phyloP scores from a whole-genome alignment of 2,888 invertebrate species.

The Drosophila robusta region DNA sequence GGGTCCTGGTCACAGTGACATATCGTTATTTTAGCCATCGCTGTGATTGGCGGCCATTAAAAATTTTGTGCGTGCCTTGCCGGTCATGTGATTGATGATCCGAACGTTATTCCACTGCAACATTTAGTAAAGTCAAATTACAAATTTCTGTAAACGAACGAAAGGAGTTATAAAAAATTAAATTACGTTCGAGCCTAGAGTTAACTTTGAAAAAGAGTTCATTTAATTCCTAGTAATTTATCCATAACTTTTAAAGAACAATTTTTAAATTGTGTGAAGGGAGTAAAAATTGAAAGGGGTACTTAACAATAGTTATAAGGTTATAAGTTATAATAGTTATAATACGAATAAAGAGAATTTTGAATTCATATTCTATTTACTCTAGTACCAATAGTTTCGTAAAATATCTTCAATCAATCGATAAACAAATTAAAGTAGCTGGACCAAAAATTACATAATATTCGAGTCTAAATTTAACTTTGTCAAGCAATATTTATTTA shows the following conservation, averaged over 20 bases:
- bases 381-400: too few relatives aligned
- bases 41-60: constrained; percentile 76
- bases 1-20: constrained; percentile 33
- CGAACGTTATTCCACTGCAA: constrained; percentile 50
- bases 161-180: constrained; percentile 11
- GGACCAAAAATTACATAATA: too few relatives aligned
- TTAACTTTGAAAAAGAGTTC: too few relatives aligned
- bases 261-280: neutral
- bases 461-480: too few relatives aligned
- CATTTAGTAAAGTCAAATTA: constrained; percentile 38
- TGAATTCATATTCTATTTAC: too few relatives aligned
- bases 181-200: neutral
- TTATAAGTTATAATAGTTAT: too few relatives aligned
- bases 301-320: too few relatives aligned
- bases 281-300: neutral
- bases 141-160: constrained; percentile 22
- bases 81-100: constrained; percentile 69
- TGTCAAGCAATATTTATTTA: too few relatives aligned
- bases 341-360: too few relatives aligned
- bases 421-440: too few relatives aligned
- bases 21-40: constrained; percentile 57
- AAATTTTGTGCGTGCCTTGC: constrained; percentile 59
- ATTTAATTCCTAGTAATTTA: too few relatives aligned
- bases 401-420: too few relatives aligned
- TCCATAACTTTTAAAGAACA: neutral